Evolutionary conservation across 2,113 vertebrate species (phyloP).

Genomic region (Cercopithecus mona): DNA sequence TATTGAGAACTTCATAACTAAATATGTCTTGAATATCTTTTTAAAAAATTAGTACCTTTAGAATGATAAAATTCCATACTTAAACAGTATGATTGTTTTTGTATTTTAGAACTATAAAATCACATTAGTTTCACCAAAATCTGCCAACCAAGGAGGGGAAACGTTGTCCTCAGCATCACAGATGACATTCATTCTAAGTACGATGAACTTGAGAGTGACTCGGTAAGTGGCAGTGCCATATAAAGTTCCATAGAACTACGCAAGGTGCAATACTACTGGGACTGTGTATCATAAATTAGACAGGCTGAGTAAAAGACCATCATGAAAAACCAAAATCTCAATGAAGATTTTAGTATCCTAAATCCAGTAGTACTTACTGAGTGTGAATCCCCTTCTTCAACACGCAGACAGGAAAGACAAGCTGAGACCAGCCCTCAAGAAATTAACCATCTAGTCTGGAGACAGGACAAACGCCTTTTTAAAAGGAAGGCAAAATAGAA

Average conservation of each 20-base stretch:
- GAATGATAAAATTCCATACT: background rate
- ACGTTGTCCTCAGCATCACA: background rate
- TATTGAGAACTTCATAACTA: background rate
- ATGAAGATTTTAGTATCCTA: background rate
- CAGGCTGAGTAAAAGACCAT: background rate
- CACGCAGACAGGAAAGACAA: background rate
- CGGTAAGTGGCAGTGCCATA: background rate
- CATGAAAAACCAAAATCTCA: background rate
- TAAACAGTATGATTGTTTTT: background rate
- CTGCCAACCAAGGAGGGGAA: background rate
- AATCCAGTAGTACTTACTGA: background rate
- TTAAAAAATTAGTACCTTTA: background rate
- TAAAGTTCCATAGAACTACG: accelerated
- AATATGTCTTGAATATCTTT: background rate
- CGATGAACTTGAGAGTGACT: accelerated
- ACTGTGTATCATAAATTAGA: background rate
- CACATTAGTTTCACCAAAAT: background rate
- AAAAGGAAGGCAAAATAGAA: background rate
- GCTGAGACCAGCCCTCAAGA: background rate
- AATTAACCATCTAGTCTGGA: background rate
- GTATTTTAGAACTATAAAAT: background rate
- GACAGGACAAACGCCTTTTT: accelerated
- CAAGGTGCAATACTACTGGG: background rate
- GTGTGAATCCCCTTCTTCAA: background rate
- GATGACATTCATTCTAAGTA: background rate